These are phyloP conservation scores for Meiosimyza platycephala DNA, from an alignment of 2,888 invertebrate species.

Conservation along the genomic window DNA sequence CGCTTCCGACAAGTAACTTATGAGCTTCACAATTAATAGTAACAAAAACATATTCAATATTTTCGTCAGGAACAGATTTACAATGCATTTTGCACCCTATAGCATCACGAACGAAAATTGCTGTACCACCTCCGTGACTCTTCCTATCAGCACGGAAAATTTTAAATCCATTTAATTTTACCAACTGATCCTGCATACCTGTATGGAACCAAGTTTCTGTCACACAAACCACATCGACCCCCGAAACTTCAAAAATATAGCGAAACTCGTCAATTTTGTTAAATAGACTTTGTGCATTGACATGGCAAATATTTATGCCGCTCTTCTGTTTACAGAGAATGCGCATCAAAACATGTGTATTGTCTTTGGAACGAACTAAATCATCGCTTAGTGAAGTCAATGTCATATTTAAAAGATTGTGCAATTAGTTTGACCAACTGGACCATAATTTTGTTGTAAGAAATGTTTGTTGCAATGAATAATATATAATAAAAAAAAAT, in stretches of 20 bases:
- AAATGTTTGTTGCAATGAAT: too few relatives aligned
- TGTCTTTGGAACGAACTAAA: too few relatives aligned
- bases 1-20: constrained; percentile 2
- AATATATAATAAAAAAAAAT: too few relatives aligned
- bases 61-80: not conserved
- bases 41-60: not conserved
- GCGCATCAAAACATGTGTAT: fast-evolving
- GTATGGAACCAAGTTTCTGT: constrained; percentile 36
- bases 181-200: not conserved
- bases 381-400: too few relatives aligned
- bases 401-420: too few relatives aligned
- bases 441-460: too few relatives aligned
- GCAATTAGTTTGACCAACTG: too few relatives aligned
- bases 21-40: not conserved
- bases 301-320: constrained; percentile 34
- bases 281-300: constrained; percentile 31
- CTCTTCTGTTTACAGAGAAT: constrained; percentile 15
- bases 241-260: constrained; percentile 14
- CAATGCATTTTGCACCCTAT: not conserved
- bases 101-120: not conserved
- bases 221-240: constrained; percentile 27
- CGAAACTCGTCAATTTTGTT: constrained; percentile 36
- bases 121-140: constrained; percentile 28
- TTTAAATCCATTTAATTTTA: constrained; percentile 20
- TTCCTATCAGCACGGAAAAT: constrained; percentile 24